Evolutionary conservation across 2,797 vertebrate genomes (phyloP), one percentile per base, ranked within the genome.

Genomic region (Malurus leucopterus): DNA sequence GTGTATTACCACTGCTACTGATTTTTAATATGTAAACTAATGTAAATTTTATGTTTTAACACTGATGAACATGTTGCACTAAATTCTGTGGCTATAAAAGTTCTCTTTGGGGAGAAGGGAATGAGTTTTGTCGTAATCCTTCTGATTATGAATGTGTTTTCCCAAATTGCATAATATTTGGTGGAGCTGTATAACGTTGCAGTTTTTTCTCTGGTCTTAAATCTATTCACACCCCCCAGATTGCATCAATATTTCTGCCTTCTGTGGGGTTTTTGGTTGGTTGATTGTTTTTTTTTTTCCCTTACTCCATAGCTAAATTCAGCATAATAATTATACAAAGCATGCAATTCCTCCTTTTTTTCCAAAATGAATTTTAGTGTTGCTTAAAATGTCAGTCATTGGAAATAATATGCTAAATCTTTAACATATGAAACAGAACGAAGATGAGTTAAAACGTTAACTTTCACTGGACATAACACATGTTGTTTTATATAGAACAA

Each of bases 201-300:
- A 79, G n/a, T 64, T 36, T 3, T 58, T 4, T 65, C 40, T 65
- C 26, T 61, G 15, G 7, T 43, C 84, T 81, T 44, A 18, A 26
- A 21, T 47, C 26, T 72, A 26, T 50, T 69, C 51, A 24, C 11
- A 13, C 2, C 5, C 8, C 40, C 62, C 2, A 46, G 9, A 81
- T 34, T 82, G 5, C 5, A 54, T 55, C 22, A 67, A 19, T 64
- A 47, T 57, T 75, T 89, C 15, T 63, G 8, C 6, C 6, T 70
- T 34, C 26, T 26, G 8, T 46, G 24, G 2, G 12, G 0, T 1
- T 38, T 6, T 24, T 38, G 1, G 2, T 40, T 41, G 21, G 0
- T 44, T 40, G 4, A 1, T 26, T 22, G 0, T 0, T 23, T 50
- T 53, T 34, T 34, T 34, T 34, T 65, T 32, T 16, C 5, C 6